A percentile compares a stretch with the other conserved stretches of the same genome.
These are phyloP conservation scores for Epirrhoe tristata DNA, from an alignment of 2,888 invertebrate genomes.

Conservation along the genomic window DNA sequence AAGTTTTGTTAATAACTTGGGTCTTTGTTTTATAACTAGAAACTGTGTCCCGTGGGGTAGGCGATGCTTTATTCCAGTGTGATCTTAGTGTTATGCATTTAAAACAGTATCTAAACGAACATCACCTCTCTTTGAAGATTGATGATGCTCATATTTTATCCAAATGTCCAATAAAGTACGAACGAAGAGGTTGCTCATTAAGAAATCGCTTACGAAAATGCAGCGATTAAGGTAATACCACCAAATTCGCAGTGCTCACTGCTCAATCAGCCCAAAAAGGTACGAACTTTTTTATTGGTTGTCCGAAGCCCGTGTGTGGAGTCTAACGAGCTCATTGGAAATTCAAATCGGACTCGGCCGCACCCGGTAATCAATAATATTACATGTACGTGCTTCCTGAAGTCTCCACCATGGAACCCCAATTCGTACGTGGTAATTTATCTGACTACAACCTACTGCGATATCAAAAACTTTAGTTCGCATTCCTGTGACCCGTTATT, in stretches of 20 bases:
- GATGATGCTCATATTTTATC: neutral
- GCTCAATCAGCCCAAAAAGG: slow-evolving; percentile 71
- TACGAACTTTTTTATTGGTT: slow-evolving; percentile 74
- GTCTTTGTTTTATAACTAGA: slow-evolving; percentile 7
- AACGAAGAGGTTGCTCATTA: slow-evolving; percentile 41
- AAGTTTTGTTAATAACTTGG: slow-evolving; percentile 24
- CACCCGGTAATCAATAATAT: slow-evolving; percentile 84
- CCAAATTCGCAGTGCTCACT: slow-evolving; percentile 59
- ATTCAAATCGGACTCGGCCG: slow-evolving; percentile 80
- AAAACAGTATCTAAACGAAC: no score
- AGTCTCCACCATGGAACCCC: slow-evolving; percentile 59
- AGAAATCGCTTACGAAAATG: slow-evolving; percentile 56
- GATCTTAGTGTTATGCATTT: no score
- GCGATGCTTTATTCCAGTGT: no score
- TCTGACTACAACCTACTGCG: slow-evolving; percentile 44
- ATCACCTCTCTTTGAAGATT: neutral
- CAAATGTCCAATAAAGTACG: neutral
- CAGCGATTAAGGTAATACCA: slow-evolving; percentile 61
- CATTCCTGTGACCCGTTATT: slow-evolving; percentile 1
- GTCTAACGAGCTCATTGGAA: slow-evolving; percentile 84
- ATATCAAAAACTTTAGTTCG: slow-evolving; percentile 20
- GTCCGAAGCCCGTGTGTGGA: slow-evolving; percentile 66
- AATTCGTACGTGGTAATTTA: slow-evolving; percentile 51
- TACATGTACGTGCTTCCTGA: slow-evolving; percentile 82
- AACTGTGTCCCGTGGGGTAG: no score